Conservation (phyloP, 2,113 vertebrate genomes). For the Erpornis zantholeuca region DNA sequence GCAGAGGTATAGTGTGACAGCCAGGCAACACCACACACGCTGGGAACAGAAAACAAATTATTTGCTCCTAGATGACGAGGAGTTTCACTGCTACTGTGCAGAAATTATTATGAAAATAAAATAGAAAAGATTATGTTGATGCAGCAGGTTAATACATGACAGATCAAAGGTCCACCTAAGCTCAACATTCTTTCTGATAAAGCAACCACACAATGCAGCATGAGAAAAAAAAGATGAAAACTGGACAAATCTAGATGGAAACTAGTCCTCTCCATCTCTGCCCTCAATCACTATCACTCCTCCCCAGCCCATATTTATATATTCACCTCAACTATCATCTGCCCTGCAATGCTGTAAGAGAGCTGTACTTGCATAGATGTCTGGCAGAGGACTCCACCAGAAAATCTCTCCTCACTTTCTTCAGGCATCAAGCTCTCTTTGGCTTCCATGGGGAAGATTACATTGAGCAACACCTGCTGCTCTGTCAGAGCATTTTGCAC, state of each 20-base stretch:
- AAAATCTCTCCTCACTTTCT: not conserved
- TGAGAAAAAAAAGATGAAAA: not conserved
- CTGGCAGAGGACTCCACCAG: not conserved
- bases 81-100: not conserved
- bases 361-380: not conserved
- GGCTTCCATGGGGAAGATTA: not conserved
- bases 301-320: not conserved
- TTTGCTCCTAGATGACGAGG: not conserved
- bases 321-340: not conserved
- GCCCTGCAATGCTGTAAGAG: not conserved
- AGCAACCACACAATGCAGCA: not conserved
- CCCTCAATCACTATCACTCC: not conserved
- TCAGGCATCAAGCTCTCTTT: not conserved
- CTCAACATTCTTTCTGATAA: not conserved
- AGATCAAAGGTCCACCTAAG: not conserved
- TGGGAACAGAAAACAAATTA: not conserved
- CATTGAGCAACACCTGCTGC: slow-evolving; percentile 20
- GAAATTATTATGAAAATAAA: too few species aligned
- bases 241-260: not conserved
- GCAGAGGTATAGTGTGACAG: not conserved
- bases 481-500: slow-evolving; percentile 28
- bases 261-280: not conserved
- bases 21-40: not conserved
- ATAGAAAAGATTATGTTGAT: not conserved
- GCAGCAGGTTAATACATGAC: not conserved